Evolutionary conservation across 2,113 vertebrate species (phyloP).

Genomic region (Menidia beryllina): DNA sequence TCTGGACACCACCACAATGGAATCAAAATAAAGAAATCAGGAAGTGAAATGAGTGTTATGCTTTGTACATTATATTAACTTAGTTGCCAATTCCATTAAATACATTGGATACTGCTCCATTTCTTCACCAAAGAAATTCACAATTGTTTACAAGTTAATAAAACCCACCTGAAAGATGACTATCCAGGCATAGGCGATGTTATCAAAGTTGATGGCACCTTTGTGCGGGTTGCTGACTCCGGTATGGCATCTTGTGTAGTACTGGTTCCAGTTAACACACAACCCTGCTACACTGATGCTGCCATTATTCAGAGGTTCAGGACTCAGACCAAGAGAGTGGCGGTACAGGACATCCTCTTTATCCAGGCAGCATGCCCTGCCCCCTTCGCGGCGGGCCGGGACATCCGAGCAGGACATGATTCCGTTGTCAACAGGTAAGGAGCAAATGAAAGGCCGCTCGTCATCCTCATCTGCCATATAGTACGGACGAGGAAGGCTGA

Average conservation of each 20-base stretch:
- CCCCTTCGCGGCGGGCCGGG: conserved; percentile 89
- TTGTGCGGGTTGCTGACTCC: conserved; percentile 94
- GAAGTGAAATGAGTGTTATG: no score
- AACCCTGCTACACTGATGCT: conserved; percentile 86
- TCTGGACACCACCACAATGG: no score
- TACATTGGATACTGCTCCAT: no score
- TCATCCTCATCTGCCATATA: conserved; percentile 94
- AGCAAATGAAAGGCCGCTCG: conserved; percentile 98
- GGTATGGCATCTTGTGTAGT: conserved; percentile 93
- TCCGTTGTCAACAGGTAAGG: conserved; percentile 94
- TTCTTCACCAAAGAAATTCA: no score
- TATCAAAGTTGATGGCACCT: conserved; percentile 98
- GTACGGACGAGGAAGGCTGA: conserved; percentile 90
- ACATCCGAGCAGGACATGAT: conserved; percentile 96
- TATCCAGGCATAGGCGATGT: conserved; percentile 98
- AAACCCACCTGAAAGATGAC: conserved; percentile 95
- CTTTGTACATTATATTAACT: no score
- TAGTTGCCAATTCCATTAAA: no score
- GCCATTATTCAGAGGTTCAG: conserved; percentile 76
- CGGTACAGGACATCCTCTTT: conserved; percentile 91
- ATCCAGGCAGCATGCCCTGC: conserved; percentile 91
- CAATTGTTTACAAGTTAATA: no score
- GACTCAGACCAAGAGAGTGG: conserved; percentile 84
- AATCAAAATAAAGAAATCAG: no score
- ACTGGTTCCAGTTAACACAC: conserved; percentile 97